phyloP scores from a whole-genome alignment of 2,888 invertebrate species.

The Drosophila nigritarsus region DNA sequence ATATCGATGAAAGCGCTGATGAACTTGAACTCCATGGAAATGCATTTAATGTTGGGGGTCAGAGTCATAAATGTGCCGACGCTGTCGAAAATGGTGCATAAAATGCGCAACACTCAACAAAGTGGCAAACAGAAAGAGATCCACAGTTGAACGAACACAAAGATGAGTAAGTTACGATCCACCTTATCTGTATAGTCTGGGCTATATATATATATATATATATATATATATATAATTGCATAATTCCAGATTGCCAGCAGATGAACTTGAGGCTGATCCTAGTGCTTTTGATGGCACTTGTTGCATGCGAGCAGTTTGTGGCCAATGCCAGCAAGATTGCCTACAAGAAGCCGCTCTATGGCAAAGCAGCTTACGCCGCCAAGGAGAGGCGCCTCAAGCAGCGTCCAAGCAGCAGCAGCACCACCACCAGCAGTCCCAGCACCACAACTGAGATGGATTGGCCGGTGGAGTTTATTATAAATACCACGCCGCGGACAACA shows the following conservation, averaged over 20 bases:
- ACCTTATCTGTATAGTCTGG: not conserved
- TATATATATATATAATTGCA: not conserved
- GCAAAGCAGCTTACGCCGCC: constrained; percentile 56
- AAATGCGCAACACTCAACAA: constrained; percentile 22
- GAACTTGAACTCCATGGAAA: constrained; percentile 57
- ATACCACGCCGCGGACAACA: constrained; percentile 27
- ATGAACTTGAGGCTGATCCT: constrained; percentile 33
- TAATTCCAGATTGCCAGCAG: constrained; percentile 32
- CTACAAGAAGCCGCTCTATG: constrained; percentile 74
- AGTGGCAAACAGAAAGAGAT: constrained; percentile 40
- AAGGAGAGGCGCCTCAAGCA: constrained; percentile 59
- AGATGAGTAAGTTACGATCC: constrained; percentile 38
- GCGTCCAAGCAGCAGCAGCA: constrained; percentile 12
- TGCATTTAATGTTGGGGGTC: constrained; percentile 24
- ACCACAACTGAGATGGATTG: constrained; percentile 28
- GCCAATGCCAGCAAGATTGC: constrained; percentile 64
- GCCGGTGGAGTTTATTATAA: constrained; percentile 69
- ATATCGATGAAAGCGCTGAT: constrained; percentile 6
- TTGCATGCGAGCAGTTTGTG: constrained; percentile 32
- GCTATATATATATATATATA: not conserved
- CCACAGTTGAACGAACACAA: not conserved
- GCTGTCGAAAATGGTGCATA: constrained; percentile 38
- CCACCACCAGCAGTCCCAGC: constrained; percentile 12
- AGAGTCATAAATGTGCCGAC: constrained; percentile 38
- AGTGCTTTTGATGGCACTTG: constrained; percentile 26